These are phyloP conservation scores for Himalopsyche japonica DNA, from an alignment of 2,888 invertebrate species.

Conservation along the genomic window DNA sequence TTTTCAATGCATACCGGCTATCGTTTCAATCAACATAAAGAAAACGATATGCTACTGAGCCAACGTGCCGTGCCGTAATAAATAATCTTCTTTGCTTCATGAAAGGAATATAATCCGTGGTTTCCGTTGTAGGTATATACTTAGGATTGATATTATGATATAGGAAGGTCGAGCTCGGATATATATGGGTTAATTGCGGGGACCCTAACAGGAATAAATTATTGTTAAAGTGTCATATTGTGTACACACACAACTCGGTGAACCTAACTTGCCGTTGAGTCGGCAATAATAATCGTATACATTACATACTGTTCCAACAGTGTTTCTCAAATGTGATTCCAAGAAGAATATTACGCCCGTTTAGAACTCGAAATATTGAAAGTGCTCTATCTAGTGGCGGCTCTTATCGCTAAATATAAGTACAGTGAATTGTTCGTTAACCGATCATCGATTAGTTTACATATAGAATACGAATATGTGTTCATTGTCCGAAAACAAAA, in stretches of 20 bases:
- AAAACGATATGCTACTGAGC: not conserved
- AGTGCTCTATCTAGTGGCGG: too few species aligned
- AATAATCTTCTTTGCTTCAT: not conserved
- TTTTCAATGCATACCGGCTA: too few species aligned
- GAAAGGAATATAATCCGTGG: not conserved
- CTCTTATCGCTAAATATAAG: too few species aligned
- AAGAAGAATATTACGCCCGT: too few species aligned
- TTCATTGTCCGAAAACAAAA: too few species aligned
- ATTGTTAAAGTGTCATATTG: not conserved
- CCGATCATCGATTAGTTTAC: too few species aligned
- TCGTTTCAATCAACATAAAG: not conserved
- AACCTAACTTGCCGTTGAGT: not conserved
- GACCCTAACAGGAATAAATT: not conserved
- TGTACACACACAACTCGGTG: not conserved
- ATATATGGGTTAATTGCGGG: not conserved
- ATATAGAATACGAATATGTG: too few species aligned
- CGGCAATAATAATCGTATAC: not conserved
- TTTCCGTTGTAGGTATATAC: not conserved
- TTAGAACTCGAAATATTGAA: too few species aligned
- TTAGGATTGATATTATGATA: not conserved
- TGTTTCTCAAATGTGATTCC: too few species aligned
- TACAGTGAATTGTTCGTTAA: too few species aligned
- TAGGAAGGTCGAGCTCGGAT: not conserved
- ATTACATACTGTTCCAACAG: too few species aligned
- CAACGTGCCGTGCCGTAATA: not conserved